A percentile compares a stretch with the other conserved stretches of the same genome.
Evolutionary conservation across 2,888 invertebrate species (phyloP).

Genomic region (Leptinotarsa rubiginosa): DNA sequence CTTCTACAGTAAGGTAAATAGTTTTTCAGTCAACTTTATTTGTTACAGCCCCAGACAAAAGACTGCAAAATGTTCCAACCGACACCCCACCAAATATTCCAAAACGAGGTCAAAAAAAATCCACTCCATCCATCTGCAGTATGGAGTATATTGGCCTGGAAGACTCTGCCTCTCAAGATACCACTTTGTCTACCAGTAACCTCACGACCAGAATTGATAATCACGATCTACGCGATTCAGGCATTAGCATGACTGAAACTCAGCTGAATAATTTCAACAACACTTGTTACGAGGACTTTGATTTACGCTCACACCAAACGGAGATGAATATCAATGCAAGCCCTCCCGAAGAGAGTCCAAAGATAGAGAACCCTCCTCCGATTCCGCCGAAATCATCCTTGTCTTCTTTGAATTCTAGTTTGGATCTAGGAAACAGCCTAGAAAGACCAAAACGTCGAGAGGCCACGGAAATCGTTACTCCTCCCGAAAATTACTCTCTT

Average conservation of each 20-base stretch:
- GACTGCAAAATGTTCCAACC: conserved; percentile 64
- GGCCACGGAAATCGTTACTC: conserved; percentile 42
- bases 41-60: conserved; percentile 69
- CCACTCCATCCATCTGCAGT: conserved; percentile 67
- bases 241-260: conserved; percentile 65
- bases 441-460: conserved; percentile 50
- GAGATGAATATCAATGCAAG: conserved; percentile 63
- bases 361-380: conserved; percentile 61
- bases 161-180: conserved; percentile 51
- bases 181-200: conserved; percentile 56
- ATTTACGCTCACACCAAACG: conserved; percentile 60
- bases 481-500: conserved; percentile 64
- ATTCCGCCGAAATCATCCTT: conserved; percentile 60
- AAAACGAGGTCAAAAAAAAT: conserved; percentile 65
- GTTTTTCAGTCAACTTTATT: neutral
- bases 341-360: conserved; percentile 59
- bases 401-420: conserved; percentile 57
- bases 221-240: conserved; percentile 71
- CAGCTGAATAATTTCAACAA: conserved; percentile 65
- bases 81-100: conserved; percentile 65
- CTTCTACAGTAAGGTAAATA: too few relatives aligned
- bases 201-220: conserved; percentile 53
- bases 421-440: conserved; percentile 56
- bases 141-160: conserved; percentile 68
- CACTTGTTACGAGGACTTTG: conserved; percentile 65